Base-by-base conservation (phyloP, 2,888 invertebrate genomes). In the Liodrosophila aerea region DNA sequence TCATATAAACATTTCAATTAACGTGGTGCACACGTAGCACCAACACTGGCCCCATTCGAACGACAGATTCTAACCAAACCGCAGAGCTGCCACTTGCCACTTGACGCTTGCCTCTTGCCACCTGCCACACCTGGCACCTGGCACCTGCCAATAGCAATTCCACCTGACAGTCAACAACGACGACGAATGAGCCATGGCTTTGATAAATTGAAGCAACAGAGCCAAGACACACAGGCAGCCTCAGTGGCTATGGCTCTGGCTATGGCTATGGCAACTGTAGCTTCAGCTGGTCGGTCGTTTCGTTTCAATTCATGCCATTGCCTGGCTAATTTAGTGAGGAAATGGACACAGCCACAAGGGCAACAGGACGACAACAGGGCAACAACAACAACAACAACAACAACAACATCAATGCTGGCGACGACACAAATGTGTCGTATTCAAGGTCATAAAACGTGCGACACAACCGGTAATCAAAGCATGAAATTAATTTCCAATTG, bases 1-100 rank as follows among this genome's bases (percentile, higher is more conserved):
- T 78, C 85, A 85, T 83, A 83, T 85, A 85, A 85, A 83, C 85
- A 81, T 81, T 81, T 81, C 81, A 81, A 81, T 81, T 85, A 81
- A 76, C 74, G 76, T 59, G 74, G 30, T 62, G 66, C 76, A 69
- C 85, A 81, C 81, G 83, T 78, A 64, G 61, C 46, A 57, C 40
- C 36, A 43, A 57, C 12, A 18, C 31, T 57, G 63, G 27, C 45
- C 52, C 37, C 52, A 63, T 51, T 41, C 34, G 29, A 29, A 18
- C 13, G 27, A 41, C 30, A 15, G 11, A 7, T 30, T 7, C 16
- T 8, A 34, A 43, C 37, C 12, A 34, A 46, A 15, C 27, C 65
- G 18, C 41, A 43, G 27, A 22, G 12, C 44, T 12, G 12, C 12
- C 39, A 15, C 7, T n/a, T 22, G 12, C 27, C 12, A 39, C 11